Percentiles rank a stretch among this genome's conserved stretches.
Evolutionary conservation across 2,113 vertebrate genomes (phyloP).

Genomic region (Chlamydotis undulata): DNA sequence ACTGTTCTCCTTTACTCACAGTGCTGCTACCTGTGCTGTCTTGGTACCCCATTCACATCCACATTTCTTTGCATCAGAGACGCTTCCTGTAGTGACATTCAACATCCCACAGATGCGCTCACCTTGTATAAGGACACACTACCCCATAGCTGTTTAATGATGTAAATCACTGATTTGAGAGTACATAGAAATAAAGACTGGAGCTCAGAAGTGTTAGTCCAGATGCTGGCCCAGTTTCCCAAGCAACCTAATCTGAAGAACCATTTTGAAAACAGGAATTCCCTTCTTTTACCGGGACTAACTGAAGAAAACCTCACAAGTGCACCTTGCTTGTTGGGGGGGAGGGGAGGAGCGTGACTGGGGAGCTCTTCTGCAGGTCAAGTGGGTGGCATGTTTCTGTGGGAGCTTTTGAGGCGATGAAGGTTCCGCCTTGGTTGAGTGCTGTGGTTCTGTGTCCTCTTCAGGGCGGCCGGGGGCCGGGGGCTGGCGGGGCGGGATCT

Average conservation of each 20-base stretch:
- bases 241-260: background rate
- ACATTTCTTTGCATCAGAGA: background rate
- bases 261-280: background rate
- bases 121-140: background rate
- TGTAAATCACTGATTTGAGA: background rate
- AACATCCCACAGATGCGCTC: background rate
- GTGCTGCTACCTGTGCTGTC: background rate
- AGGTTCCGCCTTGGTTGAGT: background rate
- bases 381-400: background rate
- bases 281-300: background rate
- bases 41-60: fast-evolving
- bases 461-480: fast-evolving
- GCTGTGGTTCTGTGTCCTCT: no score
- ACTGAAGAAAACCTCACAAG: background rate
- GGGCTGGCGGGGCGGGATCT: background rate
- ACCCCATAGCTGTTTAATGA: background rate
- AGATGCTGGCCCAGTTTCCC: background rate
- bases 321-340: background rate
- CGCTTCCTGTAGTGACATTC: background rate
- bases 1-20: background rate
- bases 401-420: background rate
- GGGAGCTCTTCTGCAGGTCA: background rate
- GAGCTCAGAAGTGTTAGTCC: background rate
- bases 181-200: background rate
- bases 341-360: fast-evolving